These are phyloP conservation scores for Lysiphlebus fabarum DNA, from an alignment of 1,140 invertebrate genomes.

Conservation along the genomic window DNA sequence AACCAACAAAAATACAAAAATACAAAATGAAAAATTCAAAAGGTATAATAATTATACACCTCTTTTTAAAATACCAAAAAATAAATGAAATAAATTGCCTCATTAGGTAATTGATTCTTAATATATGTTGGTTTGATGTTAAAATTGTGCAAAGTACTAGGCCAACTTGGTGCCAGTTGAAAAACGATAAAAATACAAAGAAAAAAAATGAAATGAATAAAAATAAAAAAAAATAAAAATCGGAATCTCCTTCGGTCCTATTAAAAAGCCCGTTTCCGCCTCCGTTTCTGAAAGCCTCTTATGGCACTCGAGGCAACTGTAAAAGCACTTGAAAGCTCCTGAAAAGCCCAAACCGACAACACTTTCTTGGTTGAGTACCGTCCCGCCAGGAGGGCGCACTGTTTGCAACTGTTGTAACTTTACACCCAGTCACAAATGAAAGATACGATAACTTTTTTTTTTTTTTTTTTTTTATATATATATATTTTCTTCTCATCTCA, in stretches of 20 bases:
- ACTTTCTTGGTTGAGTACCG: slow-evolving; percentile 54
- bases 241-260: slow-evolving; percentile 50
- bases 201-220: slow-evolving; percentile 15
- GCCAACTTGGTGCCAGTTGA: slow-evolving; percentile 7
- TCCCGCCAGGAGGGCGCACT: slow-evolving; percentile 33
- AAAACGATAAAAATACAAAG: slow-evolving; percentile 12
- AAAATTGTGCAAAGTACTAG: no score
- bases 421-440: slow-evolving; percentile 31
- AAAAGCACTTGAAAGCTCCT: slow-evolving; percentile 58
- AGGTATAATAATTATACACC: no score
- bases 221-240: slow-evolving; percentile 22
- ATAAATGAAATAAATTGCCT: no score
- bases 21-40: background rate
- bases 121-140: no score
- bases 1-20: no score
- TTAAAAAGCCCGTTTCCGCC: slow-evolving; percentile 58
- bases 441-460: slow-evolving; percentile 28
- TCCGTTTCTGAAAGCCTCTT: slow-evolving; percentile 57
- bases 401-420: slow-evolving; percentile 24
- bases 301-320: slow-evolving; percentile 56
- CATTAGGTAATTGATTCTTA: no score
- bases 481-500: no score
- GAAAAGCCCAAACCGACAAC: slow-evolving; percentile 55
- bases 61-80: no score
- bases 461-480: no score